A percentile compares a stretch with the other conserved stretches of the same genome.
Conservation (phyloP, 2,797 vertebrate genomes). For the Adelosebastes latens region DNA sequence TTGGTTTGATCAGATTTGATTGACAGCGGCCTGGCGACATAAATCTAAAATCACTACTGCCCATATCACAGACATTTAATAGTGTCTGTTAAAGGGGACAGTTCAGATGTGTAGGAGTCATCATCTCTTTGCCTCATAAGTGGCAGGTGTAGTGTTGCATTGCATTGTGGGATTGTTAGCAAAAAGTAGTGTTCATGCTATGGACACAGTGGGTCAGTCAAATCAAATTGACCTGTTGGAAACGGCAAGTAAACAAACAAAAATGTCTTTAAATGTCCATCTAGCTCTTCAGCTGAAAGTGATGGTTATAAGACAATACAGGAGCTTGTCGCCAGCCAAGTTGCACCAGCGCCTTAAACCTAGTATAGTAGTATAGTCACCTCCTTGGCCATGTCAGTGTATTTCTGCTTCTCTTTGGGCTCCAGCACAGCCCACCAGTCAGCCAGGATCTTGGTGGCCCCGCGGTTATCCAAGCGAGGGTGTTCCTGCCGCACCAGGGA, state of each 20-base stretch:
- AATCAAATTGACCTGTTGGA: background rate
- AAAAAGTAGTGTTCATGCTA: background rate
- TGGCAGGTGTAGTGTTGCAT: background rate
- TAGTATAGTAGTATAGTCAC: slow-evolving; percentile 63
- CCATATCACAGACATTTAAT: background rate
- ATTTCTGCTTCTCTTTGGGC: slow-evolving; percentile 98
- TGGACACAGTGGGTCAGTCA: background rate
- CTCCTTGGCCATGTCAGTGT: slow-evolving; percentile 99
- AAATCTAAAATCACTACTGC: background rate
- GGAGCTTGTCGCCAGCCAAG: too few relatives aligned
- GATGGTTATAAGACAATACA: background rate
- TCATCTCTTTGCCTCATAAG: background rate
- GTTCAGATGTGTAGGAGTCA: background rate
- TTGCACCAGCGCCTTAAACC: background rate
- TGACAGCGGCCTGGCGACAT: too few relatives aligned
- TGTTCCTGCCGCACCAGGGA: slow-evolving; percentile 98
- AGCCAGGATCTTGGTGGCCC: slow-evolving; percentile 98
- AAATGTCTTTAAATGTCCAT: background rate
- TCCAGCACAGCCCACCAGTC: slow-evolving; percentile 99
- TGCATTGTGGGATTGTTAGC: background rate
- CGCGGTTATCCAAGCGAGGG: slow-evolving; percentile 96
- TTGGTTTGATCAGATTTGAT: background rate
- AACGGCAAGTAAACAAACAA: background rate
- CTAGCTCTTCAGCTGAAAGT: background rate
- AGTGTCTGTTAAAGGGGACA: background rate